Evolutionary conservation across 2,888 invertebrate species (phyloP).

Genomic region (Andricus curvator): DNA sequence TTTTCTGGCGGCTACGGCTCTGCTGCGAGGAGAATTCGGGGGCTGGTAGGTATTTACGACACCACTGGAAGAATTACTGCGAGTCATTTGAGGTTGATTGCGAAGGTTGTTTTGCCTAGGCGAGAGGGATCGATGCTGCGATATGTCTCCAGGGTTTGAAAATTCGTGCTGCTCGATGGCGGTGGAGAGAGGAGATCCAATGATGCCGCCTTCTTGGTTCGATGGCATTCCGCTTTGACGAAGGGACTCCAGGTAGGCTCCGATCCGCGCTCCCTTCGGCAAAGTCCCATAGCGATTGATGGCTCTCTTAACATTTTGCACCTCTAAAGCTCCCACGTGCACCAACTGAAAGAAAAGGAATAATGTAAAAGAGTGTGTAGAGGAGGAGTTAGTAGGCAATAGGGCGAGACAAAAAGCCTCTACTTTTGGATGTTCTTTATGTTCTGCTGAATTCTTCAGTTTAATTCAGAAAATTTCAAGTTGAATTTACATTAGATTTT

Average conservation of each 20-base stretch:
- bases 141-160: slow-evolving; percentile 69
- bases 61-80: slow-evolving; percentile 93
- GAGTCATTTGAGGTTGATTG: slow-evolving; percentile 89
- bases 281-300: slow-evolving; percentile 97
- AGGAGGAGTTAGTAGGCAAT: background rate
- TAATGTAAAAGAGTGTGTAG: background rate
- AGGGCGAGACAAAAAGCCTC: background rate
- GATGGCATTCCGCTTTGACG: slow-evolving; percentile 86
- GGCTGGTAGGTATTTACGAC: slow-evolving; percentile 80
- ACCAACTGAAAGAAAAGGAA: slow-evolving; percentile 79
- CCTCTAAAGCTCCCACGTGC: slow-evolving; percentile 95
- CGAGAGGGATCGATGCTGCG: slow-evolving; percentile 81
- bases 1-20: slow-evolving; percentile 58
- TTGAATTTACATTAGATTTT: background rate
- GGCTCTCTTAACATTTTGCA: slow-evolving; percentile 96
- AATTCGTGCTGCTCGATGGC: slow-evolving; percentile 58
- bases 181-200: slow-evolving; percentile 43
- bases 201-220: slow-evolving; percentile 69
- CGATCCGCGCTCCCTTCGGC: slow-evolving; percentile 97
- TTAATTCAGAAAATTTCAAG: background rate
- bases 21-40: slow-evolving; percentile 82
- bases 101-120: slow-evolving; percentile 83
- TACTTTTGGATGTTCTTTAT: background rate
- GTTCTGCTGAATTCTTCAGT: background rate
- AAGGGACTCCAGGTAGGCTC: slow-evolving; percentile 96